Conservation (phyloP, 2,888 invertebrate species). For the Yponomeuta plumbellus region DNA sequence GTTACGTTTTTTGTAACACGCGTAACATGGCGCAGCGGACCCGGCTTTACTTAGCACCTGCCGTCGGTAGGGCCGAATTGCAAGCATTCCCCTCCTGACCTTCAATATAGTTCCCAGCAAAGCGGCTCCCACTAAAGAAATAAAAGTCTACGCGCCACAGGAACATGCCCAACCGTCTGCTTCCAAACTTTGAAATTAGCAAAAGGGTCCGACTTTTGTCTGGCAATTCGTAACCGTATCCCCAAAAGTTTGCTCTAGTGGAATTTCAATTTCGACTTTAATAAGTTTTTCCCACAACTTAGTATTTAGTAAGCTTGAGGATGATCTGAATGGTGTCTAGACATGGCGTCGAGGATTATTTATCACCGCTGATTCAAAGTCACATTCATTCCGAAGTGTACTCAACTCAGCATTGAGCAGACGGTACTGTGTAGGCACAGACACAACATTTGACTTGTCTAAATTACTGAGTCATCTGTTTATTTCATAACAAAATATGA, state of each 20-base stretch:
- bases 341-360: neutral
- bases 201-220: slow-evolving; percentile 10
- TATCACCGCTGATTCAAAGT: slow-evolving; percentile 7
- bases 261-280: neutral
- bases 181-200: slow-evolving; percentile 18
- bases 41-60: neutral
- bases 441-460: slow-evolving; percentile 5
- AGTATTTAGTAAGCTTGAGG: neutral
- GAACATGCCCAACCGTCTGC: neutral
- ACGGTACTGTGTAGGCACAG: neutral
- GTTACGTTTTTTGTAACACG: too few relatives aligned
- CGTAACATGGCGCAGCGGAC: too few relatives aligned
- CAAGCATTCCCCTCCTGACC: slow-evolving; percentile 28
- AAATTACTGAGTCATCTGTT: slow-evolving; percentile 48
- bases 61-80: slow-evolving; percentile 32
- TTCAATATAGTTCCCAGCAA: slow-evolving; percentile 28
- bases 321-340: neutral
- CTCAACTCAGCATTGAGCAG: slow-evolving; percentile 4
- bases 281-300: neutral
- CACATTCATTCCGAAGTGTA: slow-evolving; percentile 10
- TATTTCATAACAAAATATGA: slow-evolving; percentile 49
- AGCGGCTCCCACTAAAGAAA: slow-evolving; percentile 34
- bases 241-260: neutral
- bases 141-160: slow-evolving; percentile 14
- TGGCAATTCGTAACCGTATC: neutral